Conservation (phyloP, 1,140 invertebrate genomes). For the Amyelois transitella region DNA sequence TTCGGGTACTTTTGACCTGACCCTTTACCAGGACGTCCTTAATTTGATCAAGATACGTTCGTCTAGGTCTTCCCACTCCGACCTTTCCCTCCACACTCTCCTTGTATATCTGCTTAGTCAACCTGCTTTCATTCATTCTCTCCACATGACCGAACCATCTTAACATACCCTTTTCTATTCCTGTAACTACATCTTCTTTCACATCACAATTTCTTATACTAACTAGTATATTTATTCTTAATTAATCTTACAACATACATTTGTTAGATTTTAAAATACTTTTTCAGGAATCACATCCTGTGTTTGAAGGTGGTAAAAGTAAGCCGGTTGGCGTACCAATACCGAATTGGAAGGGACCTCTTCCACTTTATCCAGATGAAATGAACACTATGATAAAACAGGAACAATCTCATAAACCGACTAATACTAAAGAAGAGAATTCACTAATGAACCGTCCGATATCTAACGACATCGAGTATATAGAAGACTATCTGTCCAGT, state of each 20-base stretch:
- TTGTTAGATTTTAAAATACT: too few species aligned
- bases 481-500: conserved; percentile 45
- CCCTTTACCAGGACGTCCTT: too few species aligned
- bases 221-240: neutral
- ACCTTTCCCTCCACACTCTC: too few species aligned
- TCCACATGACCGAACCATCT: too few species aligned
- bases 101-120: too few species aligned
- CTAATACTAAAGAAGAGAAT: conserved; percentile 5
- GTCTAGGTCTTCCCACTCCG: too few species aligned
- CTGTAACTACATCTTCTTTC: too few species aligned
- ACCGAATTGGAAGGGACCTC: conserved; percentile 51
- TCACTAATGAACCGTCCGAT: conserved; percentile 14
- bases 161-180: too few species aligned
- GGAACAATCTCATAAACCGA: conserved; percentile 26
- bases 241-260: too few species aligned
- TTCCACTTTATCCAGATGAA: conserved; percentile 52
- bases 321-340: conserved; percentile 27
- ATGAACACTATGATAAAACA: conserved; percentile 45
- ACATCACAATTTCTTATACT: neutral
- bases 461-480: conserved; percentile 44
- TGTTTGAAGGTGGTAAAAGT: conserved; percentile 7
- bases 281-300: neutral
- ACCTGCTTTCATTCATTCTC: too few species aligned
- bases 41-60: too few species aligned
- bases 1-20: too few species aligned